phyloP scores from a whole-genome alignment of 1,140 invertebrate species.

The Leucophenga varia region DNA sequence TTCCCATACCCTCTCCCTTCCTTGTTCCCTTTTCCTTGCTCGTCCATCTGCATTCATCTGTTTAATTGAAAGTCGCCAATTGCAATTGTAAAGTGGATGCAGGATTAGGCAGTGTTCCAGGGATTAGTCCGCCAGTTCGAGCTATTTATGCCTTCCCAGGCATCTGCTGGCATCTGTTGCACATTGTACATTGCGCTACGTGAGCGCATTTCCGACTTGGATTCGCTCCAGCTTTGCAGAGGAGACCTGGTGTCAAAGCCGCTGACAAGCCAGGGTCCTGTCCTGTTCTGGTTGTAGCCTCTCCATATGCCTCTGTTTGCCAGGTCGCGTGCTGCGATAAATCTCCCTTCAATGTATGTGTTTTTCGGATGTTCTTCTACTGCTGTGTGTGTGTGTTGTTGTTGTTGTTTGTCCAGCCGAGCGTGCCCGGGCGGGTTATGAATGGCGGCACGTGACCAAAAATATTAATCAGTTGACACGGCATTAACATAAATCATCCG shows the following conservation, averaged over 20 bases:
- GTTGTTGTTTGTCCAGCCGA: constrained; percentile 12
- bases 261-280: constrained; percentile 16
- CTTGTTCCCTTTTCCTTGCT: too few species aligned
- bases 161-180: constrained; percentile 38
- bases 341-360: constrained; percentile 15
- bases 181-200: constrained; percentile 19
- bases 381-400: background rate
- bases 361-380: background rate
- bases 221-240: background rate
- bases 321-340: constrained; percentile 25
- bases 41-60: constrained; percentile 25
- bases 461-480: constrained; percentile 53
- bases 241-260: constrained; percentile 21
- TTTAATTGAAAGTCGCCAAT: constrained; percentile 50
- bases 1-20: too few species aligned
- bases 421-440: constrained; percentile 22
- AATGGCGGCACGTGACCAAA: constrained; percentile 48
- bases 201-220: constrained; percentile 28
- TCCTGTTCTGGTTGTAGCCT: too few species aligned
- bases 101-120: constrained; percentile 33
- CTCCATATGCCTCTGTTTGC: constrained; percentile 14
- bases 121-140: constrained; percentile 22
- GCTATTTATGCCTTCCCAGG: constrained; percentile 27
- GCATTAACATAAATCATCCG: constrained; percentile 52
- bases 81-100: constrained; percentile 18